Evolutionary conservation across 2,888 invertebrate genomes (phyloP).

Genomic region (Augochlorella aurata): DNA sequence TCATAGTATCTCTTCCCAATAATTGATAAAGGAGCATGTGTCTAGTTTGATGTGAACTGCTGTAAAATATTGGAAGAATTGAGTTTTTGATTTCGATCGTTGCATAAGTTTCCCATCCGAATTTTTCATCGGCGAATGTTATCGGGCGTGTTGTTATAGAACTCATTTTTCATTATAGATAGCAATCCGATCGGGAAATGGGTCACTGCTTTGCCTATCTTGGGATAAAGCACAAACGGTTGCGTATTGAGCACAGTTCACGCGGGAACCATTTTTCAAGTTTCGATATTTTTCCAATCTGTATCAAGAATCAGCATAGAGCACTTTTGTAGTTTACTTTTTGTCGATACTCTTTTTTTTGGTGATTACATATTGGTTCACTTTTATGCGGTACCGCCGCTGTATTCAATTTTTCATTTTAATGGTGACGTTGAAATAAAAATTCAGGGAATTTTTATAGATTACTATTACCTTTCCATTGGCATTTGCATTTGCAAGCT

Average conservation of each 20-base stretch:
- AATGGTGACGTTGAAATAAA: background rate
- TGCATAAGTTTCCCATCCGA: background rate
- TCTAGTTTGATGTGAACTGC: too few species aligned
- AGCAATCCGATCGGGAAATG: constrained; percentile 21
- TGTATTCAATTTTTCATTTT: background rate
- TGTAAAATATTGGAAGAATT: background rate
- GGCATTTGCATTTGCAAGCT: background rate
- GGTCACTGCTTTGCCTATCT: constrained; percentile 14
- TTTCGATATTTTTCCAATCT: constrained; percentile 20
- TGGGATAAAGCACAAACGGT: constrained; percentile 2
- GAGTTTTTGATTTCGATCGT: background rate
- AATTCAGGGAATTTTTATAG: background rate
- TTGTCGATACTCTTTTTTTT: background rate
- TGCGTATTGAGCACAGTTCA: background rate
- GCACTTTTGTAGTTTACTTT: background rate
- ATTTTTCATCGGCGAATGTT: background rate
- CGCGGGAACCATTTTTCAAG: constrained; percentile 25
- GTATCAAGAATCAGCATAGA: background rate
- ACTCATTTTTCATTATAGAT: constrained; percentile 18
- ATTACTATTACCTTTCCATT: background rate
- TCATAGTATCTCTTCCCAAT: too few species aligned
- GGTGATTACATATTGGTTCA: background rate
- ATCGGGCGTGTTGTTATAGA: background rate
- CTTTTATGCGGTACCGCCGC: background rate
- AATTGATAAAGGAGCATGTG: too few species aligned